Conservation (phyloP, 1,140 invertebrate species). For the Hydropsyche tenuis region DNA sequence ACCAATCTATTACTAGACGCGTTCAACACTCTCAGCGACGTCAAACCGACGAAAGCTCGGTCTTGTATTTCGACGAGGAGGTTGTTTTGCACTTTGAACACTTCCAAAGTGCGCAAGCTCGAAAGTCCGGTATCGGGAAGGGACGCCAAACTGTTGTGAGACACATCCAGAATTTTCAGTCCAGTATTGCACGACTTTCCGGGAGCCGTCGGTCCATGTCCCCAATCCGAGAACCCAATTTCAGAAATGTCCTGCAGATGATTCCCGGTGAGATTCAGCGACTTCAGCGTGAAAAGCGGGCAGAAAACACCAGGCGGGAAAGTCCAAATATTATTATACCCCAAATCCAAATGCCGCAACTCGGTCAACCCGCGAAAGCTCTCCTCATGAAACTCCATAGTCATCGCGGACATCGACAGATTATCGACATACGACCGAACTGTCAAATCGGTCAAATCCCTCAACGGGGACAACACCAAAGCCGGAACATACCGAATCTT, state of each 20-base stretch:
- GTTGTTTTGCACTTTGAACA: conserved; percentile 76
- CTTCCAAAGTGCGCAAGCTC: conserved; percentile 70
- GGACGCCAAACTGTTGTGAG: conserved; percentile 72
- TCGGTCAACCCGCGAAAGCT: conserved; percentile 74
- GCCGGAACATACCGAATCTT: conserved; percentile 79
- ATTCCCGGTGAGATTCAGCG: conserved; percentile 80
- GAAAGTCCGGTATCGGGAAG: conserved; percentile 75
- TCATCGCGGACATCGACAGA: conserved; percentile 74
- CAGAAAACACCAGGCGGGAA: conserved; percentile 78
- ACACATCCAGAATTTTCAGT: conserved; percentile 76
- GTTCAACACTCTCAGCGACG: conserved; percentile 73
- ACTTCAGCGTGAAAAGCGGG: conserved; percentile 70
- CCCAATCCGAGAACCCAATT: conserved; percentile 76
- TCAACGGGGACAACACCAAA: conserved; percentile 71
- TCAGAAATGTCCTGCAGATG: conserved; percentile 77
- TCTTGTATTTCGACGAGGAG: conserved; percentile 75
- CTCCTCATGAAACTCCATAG: conserved; percentile 75
- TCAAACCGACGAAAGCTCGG: conserved; percentile 74
- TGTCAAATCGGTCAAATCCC: conserved; percentile 73
- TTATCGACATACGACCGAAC: conserved; percentile 79
- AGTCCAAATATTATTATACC: conserved; percentile 82
- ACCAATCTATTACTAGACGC: conserved; percentile 79
- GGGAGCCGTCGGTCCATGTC: conserved; percentile 67
- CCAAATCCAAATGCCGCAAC: conserved; percentile 74
- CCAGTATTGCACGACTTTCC: conserved; percentile 70